These are phyloP conservation scores for Strongylocentrotus purpuratus DNA, from an alignment of 35 echinoderm and acorn worm species.

Conservation along the genomic window DNA sequence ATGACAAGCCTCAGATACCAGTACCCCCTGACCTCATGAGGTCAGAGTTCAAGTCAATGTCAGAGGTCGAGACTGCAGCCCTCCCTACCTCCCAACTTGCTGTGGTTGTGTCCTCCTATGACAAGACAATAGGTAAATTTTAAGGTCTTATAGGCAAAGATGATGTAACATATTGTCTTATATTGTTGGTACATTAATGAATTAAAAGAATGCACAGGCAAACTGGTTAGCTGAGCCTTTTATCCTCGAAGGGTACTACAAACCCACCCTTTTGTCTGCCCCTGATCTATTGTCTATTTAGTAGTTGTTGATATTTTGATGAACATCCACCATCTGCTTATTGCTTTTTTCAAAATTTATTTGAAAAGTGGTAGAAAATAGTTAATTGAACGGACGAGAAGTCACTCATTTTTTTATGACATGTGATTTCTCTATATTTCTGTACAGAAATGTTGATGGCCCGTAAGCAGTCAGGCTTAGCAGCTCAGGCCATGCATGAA, in stretches of 20 bases:
- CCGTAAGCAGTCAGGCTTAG: slow-evolving; percentile 84
- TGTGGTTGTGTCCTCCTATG: slow-evolving; percentile 89
- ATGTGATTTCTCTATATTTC: slow-evolving; percentile 38
- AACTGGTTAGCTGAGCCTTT: too few relatives aligned
- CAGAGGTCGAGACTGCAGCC: slow-evolving; percentile 86
- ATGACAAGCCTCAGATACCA: slow-evolving; percentile 80
- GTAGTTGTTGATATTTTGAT: too few relatives aligned
- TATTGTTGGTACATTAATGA: background rate
- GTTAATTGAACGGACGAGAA: too few relatives aligned
- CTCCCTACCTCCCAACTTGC: slow-evolving; percentile 88
- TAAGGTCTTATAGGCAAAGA: too few relatives aligned
- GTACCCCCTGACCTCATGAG: slow-evolving; percentile 83
- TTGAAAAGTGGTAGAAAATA: too few relatives aligned
- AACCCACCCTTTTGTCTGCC: too few relatives aligned
- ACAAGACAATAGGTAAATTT: slow-evolving; percentile 88
- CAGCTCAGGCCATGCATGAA: slow-evolving; percentile 98
- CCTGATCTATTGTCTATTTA: too few relatives aligned
- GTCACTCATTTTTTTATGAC: background rate
- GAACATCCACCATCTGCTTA: too few relatives aligned
- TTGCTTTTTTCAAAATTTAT: too few relatives aligned
- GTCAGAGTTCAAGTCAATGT: slow-evolving; percentile 68
- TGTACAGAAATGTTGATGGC: slow-evolving; percentile 87
- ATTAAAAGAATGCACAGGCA: background rate
- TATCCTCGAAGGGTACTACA: too few relatives aligned
- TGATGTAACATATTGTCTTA: too few relatives aligned